phyloP scores from a whole-genome alignment of 2,797 vertebrate genomes.

The Characodon lateralis region DNA sequence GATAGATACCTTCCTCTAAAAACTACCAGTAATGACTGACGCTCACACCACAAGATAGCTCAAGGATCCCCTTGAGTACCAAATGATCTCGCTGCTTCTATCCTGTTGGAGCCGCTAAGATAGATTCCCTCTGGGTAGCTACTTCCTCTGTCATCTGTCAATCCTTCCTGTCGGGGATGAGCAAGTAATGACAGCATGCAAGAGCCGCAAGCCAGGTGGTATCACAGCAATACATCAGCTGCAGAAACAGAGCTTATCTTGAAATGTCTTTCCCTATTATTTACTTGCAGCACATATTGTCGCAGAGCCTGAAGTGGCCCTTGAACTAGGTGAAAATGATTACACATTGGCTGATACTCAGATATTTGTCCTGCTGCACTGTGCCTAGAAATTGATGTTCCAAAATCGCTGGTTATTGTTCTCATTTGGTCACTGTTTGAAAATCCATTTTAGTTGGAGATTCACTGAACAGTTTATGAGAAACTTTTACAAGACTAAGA shows the following conservation, averaged over 20 bases:
- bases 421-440: slow-evolving; percentile 63
- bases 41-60: slow-evolving; percentile 40
- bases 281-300: slow-evolving; percentile 2
- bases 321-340: slow-evolving; percentile 64
- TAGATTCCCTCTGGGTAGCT: slow-evolving; percentile 62
- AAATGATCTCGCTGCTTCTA: slow-evolving; percentile 60
- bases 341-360: slow-evolving; percentile 63
- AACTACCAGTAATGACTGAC: slow-evolving; percentile 54
- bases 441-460: slow-evolving; percentile 64
- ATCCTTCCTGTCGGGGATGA: slow-evolving; percentile 76
- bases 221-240: slow-evolving; percentile 47
- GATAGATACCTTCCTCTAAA: slow-evolving; percentile 62
- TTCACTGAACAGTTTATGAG: slow-evolving; percentile 36
- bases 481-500: slow-evolving; percentile 13
- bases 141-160: slow-evolving; percentile 80
- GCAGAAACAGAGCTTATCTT: slow-evolving; percentile 15
- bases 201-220: slow-evolving; percentile 74
- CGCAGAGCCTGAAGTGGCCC: slow-evolving; percentile 45
- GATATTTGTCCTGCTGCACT: slow-evolving; percentile 75
- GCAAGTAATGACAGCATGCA: slow-evolving; percentile 77
- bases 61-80: slow-evolving; percentile 53
- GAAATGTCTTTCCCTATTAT: not conserved
- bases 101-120: slow-evolving; percentile 38
- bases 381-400: slow-evolving; percentile 73
- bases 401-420: slow-evolving; percentile 69